Conservation (phyloP, 2,888 invertebrate species). For the Ectemnius lituratus region DNA sequence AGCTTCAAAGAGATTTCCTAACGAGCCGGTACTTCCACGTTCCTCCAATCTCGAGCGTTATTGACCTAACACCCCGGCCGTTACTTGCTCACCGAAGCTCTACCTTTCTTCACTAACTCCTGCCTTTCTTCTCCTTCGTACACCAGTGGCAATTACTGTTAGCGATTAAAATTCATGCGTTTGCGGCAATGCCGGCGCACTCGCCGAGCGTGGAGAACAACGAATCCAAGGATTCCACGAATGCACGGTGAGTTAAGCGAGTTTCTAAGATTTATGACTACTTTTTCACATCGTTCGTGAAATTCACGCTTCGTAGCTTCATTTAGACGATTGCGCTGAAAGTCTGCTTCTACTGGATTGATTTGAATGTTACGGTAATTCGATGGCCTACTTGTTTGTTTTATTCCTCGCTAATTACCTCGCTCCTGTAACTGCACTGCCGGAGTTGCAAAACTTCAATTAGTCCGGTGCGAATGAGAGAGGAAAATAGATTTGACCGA, state of each 20-base stretch:
- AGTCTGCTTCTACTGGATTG: not conserved
- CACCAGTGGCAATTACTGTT: constrained; percentile 16
- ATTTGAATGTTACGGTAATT: not conserved
- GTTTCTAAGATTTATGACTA: no score
- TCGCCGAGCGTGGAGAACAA: constrained; percentile 22
- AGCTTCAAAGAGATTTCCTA: no score
- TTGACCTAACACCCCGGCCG: constrained; percentile 17
- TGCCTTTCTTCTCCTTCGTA: not conserved
- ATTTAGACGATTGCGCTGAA: not conserved
- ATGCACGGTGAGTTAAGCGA: constrained; percentile 3
- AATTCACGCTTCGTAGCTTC: no score
- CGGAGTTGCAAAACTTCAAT: no score
- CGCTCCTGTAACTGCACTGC: no score
- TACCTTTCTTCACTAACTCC: not conserved
- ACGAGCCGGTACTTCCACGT: no score
- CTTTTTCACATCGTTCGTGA: no score
- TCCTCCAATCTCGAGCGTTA: constrained; percentile 7
- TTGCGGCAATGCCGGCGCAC: not conserved
- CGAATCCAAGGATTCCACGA: constrained; percentile 25
- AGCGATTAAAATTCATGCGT: constrained; percentile 23
- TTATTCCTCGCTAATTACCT: no score
- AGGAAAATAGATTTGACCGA: no score
- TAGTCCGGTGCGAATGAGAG: no score
- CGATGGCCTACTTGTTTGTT: not conserved
- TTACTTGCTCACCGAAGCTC: constrained; percentile 13